Base-by-base conservation (phyloP, 2,888 invertebrate species). In the Nephrotoma guestfalica region DNA sequence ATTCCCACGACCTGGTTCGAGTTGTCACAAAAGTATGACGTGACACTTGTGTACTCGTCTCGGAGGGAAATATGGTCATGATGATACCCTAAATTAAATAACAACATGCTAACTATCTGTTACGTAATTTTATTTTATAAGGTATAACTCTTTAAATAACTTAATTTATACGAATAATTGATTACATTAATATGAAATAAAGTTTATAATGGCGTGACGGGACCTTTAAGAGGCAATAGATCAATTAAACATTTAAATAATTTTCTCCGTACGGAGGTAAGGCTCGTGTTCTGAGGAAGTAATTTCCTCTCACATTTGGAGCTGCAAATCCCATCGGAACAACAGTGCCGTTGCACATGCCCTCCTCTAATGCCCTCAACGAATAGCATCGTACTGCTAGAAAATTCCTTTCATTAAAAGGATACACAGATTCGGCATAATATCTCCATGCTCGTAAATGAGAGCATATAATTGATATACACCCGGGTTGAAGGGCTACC, bases 401-500 rank as follows among this genome's bases (percentile, higher is more conserved):
- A 45, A 87, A 87, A 45, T 85, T 87, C 3, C 51, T 45, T 57
- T 87, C 87, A 41, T 87, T 86, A 9, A 71, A 57, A 4, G 71
- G 41, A 41, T 86, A 57, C 3, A 87, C 87, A 40, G 87, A 86
- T 86, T 87, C 87, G 43, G 87, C 87, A 45, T 83, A 87, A 84
- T 83, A 86, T 6, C 86, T 86, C 83, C 84, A 86, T 15, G 87
- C 87, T 86, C 87, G 86, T 15, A 51, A 47, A 47, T 87, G 87
- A 7, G 87, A 86, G 84, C 87, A 87, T 7, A 18, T 41, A 41
- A 87, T 86, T 15, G 84, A 83, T 3, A 86, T 42, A 83, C 87
- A 87, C 9, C 87, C 87, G 15, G 87, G 87, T 83, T 86, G 86
- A 15, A 86, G 9, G 30, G 15, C 87, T 86, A 13, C 41, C 47